phyloP scores from a whole-genome alignment of 2,113 vertebrate species.

The Elaphurus davidianus region DNA sequence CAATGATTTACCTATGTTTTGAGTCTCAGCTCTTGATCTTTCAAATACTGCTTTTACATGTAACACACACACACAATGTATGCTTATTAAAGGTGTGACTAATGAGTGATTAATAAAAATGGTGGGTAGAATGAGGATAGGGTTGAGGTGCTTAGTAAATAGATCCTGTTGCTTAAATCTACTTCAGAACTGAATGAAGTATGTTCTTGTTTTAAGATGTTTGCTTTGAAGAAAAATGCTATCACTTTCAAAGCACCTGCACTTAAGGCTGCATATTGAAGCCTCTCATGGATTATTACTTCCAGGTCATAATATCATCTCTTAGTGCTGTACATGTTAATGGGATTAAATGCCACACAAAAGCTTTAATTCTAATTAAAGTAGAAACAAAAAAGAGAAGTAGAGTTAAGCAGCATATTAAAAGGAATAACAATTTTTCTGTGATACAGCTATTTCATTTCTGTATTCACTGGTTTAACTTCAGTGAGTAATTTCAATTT shows the following conservation, averaged over 20 bases:
- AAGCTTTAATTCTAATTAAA: neutral
- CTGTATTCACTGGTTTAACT: neutral
- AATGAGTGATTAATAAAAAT: neutral
- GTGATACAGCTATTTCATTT: accelerated
- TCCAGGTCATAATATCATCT: neutral
- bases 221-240: neutral
- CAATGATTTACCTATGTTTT: neutral
- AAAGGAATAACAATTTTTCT: neutral
- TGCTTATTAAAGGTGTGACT: neutral
- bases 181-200: neutral
- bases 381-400: neutral
- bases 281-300: neutral
- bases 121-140: neutral
- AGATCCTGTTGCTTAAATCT: neutral
- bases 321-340: neutral
- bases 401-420: neutral
- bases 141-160: neutral
- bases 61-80: neutral
- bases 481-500: conserved; percentile 12
- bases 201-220: neutral
- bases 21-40: neutral
- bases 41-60: neutral
- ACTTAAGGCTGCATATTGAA: neutral
- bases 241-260: neutral
- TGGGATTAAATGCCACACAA: neutral